phyloP scores from a whole-genome alignment of 2,113 vertebrate genomes.

The Oreochromis aureus region DNA sequence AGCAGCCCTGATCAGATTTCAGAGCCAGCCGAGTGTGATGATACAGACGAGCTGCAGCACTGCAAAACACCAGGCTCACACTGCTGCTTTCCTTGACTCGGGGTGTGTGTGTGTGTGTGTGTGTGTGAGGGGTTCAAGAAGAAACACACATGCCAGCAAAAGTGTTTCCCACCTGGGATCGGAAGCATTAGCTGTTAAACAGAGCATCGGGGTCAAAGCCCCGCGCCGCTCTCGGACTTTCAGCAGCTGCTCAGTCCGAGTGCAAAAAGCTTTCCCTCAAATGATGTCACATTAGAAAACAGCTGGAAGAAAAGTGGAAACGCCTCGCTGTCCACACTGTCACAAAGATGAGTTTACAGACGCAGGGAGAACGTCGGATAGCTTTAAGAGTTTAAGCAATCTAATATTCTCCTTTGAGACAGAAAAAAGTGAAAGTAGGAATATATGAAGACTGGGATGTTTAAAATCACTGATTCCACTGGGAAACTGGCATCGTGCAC shows the following conservation, averaged over 20 bases:
- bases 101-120: neutral
- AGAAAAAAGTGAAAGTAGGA: neutral
- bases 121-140: neutral
- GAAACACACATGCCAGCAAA: neutral
- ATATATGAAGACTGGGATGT: neutral
- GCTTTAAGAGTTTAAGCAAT: neutral
- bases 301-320: neutral
- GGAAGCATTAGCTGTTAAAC: constrained; percentile 10
- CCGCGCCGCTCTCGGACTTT: neutral
- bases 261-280: neutral
- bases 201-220: constrained; percentile 17
- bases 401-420: neutral
- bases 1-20: constrained; percentile 48
- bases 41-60: neutral
- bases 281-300: neutral
- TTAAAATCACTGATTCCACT: neutral
- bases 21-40: constrained; percentile 42
- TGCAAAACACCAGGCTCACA: neutral
- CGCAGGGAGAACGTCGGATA: neutral
- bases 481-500: rapidly evolving
- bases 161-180: neutral
- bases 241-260: neutral
- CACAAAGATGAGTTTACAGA: neutral
- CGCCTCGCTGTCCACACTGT: neutral
- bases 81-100: neutral